Evolutionary conservation across 2,888 invertebrate genomes (phyloP).

Genomic region (Petrolisthes cinctipes): DNA sequence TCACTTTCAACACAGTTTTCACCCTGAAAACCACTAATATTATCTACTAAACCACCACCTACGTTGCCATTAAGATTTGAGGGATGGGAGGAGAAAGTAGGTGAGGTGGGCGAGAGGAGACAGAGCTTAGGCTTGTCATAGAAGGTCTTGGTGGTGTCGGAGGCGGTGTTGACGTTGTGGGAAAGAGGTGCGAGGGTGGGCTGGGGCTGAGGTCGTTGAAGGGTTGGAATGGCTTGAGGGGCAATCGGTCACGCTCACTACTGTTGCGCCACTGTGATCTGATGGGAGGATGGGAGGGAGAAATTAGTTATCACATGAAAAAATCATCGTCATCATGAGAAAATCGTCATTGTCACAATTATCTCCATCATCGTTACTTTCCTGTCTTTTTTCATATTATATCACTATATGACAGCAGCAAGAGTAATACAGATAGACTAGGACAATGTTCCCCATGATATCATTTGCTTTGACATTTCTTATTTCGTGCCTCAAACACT

Average conservation of each 20-base stretch:
- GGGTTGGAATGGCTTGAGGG: not conserved
- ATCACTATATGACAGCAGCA: no score
- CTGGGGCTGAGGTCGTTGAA: constrained; percentile 55
- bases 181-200: constrained; percentile 9
- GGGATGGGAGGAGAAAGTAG: constrained; percentile 12
- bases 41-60: not conserved
- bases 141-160: constrained; percentile 43
- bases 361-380: no score
- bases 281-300: not conserved
- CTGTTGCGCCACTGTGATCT: constrained; percentile 19
- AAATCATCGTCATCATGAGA: no score
- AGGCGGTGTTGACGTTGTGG: constrained; percentile 47
- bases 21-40: not conserved
- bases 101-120: not conserved
- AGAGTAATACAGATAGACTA: no score
- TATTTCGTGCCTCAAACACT: no score
- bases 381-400: no score
- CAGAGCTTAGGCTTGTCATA: constrained; percentile 55
- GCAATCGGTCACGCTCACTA: constrained; percentile 17
- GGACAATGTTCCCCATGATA: no score
- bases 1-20: no score
- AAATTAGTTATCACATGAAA: no score
- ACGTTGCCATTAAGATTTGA: constrained; percentile 43
- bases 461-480: no score
- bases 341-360: no score